Evolutionary conservation across 2,888 invertebrate genomes (phyloP).

Genomic region (Pollenia angustigena): DNA sequence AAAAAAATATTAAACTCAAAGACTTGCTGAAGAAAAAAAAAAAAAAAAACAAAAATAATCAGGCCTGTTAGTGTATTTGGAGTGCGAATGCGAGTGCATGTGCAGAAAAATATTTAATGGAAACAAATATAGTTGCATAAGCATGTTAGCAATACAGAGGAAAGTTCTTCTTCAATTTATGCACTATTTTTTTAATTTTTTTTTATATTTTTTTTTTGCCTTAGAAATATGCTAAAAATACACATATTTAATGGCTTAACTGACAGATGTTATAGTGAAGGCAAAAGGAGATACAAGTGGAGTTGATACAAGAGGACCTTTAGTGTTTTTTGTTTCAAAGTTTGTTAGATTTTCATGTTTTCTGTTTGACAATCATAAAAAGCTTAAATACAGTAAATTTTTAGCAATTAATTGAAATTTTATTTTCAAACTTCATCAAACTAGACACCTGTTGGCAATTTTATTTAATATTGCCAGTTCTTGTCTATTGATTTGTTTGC

Average conservation of each 20-base stretch:
- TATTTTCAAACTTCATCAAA: constrained; percentile 51
- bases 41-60: constrained; percentile 31
- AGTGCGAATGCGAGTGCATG: not conserved
- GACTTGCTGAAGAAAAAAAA: constrained; percentile 16
- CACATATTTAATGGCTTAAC: constrained; percentile 65
- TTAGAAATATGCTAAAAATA: constrained; percentile 66
- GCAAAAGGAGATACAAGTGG: constrained; percentile 18
- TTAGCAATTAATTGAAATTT: constrained; percentile 36
- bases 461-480: constrained; percentile 6
- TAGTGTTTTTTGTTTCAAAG: not conserved
- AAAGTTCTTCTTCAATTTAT: constrained; percentile 66
- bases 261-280: constrained; percentile 68
- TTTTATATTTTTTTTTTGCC: constrained; percentile 2
- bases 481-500: constrained; percentile 35
- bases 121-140: constrained; percentile 68
- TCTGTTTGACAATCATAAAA: constrained; percentile 8
- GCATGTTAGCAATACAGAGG: constrained; percentile 68
- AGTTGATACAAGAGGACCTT: not conserved
- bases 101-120: constrained; percentile 48
- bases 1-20: constrained; percentile 50
- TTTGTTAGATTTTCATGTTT: constrained; percentile 6
- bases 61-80: constrained; percentile 6
- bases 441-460: constrained; percentile 65
- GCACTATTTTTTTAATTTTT: constrained; percentile 45
- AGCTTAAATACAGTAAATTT: not conserved